Evolutionary conservation across 1,140 invertebrate species (phyloP).

Genomic region (Drosophila insularis): DNA sequence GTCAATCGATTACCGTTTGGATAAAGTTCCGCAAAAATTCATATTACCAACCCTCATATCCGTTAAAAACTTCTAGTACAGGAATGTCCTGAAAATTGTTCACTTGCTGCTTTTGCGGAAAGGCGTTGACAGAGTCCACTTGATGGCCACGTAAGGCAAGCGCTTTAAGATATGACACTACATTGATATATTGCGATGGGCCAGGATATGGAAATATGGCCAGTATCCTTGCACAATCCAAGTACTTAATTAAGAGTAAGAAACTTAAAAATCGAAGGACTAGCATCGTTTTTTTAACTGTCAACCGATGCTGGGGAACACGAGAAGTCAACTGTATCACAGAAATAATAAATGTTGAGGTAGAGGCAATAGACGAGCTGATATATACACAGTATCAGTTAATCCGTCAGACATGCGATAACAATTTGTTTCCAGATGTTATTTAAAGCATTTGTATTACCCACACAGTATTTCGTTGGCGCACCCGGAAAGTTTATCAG

Average conservation of each 20-base stretch:
- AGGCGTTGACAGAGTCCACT: constrained; percentile 87
- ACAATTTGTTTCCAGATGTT: constrained; percentile 27
- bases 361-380: background rate
- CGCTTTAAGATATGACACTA: constrained; percentile 84
- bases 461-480: background rate
- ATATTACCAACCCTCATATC: constrained; percentile 50
- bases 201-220: constrained; percentile 67
- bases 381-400: constrained; percentile 20
- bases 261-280: constrained; percentile 10
- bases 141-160: constrained; percentile 87
- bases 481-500: background rate
- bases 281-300: constrained; percentile 26
- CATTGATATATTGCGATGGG: constrained; percentile 75
- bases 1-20: background rate
- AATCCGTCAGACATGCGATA: constrained; percentile 51
- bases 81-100: constrained; percentile 69
- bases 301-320: background rate
- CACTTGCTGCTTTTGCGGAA: constrained; percentile 83
- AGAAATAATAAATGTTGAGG: background rate
- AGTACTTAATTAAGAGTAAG: constrained; percentile 13
- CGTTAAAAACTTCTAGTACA: constrained; percentile 41
- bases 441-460: constrained; percentile 33
- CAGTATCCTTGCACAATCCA: constrained; percentile 61
- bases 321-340: constrained; percentile 37
- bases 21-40: background rate